Evolutionary conservation across 92 coral and sea anemone species (phyloP), one percentile per base, ranked within the genome.

Genomic region (Nematostella vectensis): DNA sequence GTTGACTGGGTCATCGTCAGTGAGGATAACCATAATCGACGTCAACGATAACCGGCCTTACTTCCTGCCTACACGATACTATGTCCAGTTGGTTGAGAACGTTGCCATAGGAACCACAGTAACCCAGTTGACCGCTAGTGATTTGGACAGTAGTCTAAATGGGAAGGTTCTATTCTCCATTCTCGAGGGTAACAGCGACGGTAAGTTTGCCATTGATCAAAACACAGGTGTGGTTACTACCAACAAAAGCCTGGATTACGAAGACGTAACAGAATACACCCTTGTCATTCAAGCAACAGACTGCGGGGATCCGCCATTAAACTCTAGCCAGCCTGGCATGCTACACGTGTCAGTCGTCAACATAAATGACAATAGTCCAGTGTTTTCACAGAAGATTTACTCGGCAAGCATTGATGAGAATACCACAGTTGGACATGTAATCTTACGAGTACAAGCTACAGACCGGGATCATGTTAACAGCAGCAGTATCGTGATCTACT

Each of bases 41-140:
- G 42, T 69, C 49, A 76, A 76, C 30, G 83, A 76, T 54, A 76
- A 76, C 53, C n/a, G 9, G 13, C 83, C 83, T 12, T 19, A 25
- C 16, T 76, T 76, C 57, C 58, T 50, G 25, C 53, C 48, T 17
- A 17, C 15, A 3, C 37, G 22, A 50, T 3, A 18, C 23, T 44
- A 27, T 27, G 44, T 65, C 39, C 17, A 47, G 57, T 4, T 27
- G 0, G 33, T 24, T 13, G 48, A 27, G n/a, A 3, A 15, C 2
- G 15, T 18, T 25, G 2, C 0, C 3, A 23, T 54, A 15, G 59
- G 59, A 17, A 31, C 31, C 6, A 0, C 39, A 8, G 27, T 44
- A 22, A n/a, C 10, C 18, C 30, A 28, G 59, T 13, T 54, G 18
- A 15, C 20, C 10, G 59, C 39, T 54, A 1, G 0, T 13, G 59